Percentiles rank a stretch among this genome's conserved stretches.
Conservation (phyloP, 2,888 invertebrate species). For the Phytoseiulus persimilis region DNA sequence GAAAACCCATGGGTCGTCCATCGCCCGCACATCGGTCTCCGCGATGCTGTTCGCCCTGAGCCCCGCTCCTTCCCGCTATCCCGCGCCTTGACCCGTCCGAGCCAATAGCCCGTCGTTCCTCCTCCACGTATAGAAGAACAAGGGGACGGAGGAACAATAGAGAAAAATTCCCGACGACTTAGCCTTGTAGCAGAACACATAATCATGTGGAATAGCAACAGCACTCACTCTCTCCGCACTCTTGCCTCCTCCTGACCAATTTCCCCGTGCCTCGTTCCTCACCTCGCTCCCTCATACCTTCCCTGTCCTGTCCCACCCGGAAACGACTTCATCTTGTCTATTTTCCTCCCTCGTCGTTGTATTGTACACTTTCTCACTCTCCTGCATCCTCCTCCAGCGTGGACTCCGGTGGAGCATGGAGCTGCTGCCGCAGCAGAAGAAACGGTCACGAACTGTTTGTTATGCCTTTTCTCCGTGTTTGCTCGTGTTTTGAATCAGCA, state of each 20-base stretch:
- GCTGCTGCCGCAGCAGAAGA: background rate
- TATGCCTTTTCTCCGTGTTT: background rate
- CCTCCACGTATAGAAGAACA: background rate
- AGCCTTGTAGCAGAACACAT: background rate
- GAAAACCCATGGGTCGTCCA: background rate
- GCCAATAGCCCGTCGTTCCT: background rate
- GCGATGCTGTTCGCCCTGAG: background rate
- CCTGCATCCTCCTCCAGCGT: background rate
- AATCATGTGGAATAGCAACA: background rate
- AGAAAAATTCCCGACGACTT: background rate
- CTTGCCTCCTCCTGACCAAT: background rate
- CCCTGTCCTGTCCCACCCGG: background rate
- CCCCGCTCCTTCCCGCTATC: background rate
- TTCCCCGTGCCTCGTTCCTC: background rate
- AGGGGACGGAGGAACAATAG: background rate
- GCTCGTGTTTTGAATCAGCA: background rate
- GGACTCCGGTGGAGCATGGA: background rate
- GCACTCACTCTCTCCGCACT: background rate
- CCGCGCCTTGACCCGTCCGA: background rate
- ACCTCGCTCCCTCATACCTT: background rate
- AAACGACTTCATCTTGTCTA: background rate
- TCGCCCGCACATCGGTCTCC: background rate
- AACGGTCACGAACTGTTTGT: conserved; percentile 5
- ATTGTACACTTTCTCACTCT: background rate
- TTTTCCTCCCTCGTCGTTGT: background rate